phyloP scores from a whole-genome alignment of 2,888 invertebrate species.

The Clitarchus hookeri region DNA sequence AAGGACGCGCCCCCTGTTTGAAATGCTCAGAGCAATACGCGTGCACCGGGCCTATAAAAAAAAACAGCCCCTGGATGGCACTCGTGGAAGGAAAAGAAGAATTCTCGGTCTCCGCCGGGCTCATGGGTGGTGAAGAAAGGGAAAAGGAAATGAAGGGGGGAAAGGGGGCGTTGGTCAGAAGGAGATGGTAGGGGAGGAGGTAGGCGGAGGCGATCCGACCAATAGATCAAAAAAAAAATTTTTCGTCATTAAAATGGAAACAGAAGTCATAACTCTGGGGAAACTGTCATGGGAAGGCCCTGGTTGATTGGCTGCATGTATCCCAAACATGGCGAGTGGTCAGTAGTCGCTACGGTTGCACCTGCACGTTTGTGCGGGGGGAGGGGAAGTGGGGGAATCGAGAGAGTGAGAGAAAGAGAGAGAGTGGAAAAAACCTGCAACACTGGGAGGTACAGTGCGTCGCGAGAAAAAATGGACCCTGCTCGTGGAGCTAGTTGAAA shows the following conservation, averaged over 20 bases:
- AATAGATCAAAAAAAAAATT: neutral
- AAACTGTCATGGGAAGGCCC: neutral
- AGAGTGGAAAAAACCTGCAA: no score
- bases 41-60: neutral
- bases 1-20: neutral
- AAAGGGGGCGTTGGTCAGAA: neutral
- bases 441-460: no score
- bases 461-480: no score
- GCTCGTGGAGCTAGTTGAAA: no score
- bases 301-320: neutral
- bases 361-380: no score
- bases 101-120: neutral
- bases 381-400: no score
- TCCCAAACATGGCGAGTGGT: neutral
- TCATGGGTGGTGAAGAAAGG: neutral
- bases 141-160: neutral
- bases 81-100: neutral
- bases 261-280: slow-evolving; percentile 15
- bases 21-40: neutral
- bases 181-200: neutral
- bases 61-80: neutral
- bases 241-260: slow-evolving; percentile 23
- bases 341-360: neutral
- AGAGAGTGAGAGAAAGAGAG: no score
- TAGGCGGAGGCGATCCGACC: neutral